Conservation (phyloP, 2,888 invertebrate genomes). For the Mythimna impura region DNA sequence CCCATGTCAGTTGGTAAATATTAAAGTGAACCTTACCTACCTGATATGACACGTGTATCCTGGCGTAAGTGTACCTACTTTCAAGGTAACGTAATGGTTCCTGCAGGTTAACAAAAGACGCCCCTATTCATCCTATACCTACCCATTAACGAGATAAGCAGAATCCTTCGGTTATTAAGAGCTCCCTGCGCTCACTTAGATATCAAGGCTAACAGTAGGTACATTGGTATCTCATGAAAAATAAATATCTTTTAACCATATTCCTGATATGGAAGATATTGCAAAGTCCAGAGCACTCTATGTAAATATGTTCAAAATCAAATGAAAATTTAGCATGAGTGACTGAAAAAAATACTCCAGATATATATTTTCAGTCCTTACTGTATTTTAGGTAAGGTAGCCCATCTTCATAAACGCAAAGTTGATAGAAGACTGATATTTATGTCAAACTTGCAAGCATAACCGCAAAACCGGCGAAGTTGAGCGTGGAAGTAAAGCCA, state of each 20-base stretch:
- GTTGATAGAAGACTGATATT: conserved; percentile 15
- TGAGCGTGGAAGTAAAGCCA: conserved; percentile 26
- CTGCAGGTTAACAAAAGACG: background rate
- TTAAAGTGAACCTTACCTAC: background rate
- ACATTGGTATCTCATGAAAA: background rate
- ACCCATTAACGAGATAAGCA: background rate
- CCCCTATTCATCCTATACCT: background rate
- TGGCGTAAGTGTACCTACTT: background rate
- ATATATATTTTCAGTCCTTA: no score
- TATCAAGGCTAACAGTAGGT: background rate
- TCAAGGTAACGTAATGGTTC: background rate
- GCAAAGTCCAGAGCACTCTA: no score
- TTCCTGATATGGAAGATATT: no score
- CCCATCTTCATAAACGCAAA: background rate
- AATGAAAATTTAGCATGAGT: no score
- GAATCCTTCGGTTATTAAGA: background rate
- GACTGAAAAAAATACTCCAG: no score
- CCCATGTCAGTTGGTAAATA: background rate
- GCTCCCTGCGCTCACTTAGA: background rate
- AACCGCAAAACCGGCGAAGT: conserved; percentile 20
- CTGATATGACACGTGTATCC: background rate
- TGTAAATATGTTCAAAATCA: no score
- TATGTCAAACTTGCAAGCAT: conserved; percentile 26
- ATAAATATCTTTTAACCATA: no score
- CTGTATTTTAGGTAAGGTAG: no score